Percentiles rank a stretch among this genome's conserved stretches.
phyloP scores from a whole-genome alignment of 2,888 invertebrate species.

The Cyrtodaria siliqua region DNA sequence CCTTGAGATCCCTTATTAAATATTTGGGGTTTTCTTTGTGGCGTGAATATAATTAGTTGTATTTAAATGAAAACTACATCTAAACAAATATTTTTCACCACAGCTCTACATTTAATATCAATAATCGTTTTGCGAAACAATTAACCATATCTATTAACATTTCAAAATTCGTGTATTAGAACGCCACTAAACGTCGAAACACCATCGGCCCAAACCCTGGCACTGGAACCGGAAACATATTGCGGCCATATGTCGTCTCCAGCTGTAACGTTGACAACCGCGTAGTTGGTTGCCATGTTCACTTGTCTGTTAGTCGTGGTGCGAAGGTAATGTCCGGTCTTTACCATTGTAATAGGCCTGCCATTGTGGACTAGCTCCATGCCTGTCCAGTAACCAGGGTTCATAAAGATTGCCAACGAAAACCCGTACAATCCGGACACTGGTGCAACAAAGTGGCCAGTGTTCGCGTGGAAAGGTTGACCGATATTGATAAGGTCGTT shows the following conservation, averaged over 20 bases:
- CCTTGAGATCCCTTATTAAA: too few species aligned
- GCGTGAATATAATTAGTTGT: too few species aligned
- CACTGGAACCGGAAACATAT: conserved; percentile 41
- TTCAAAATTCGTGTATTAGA: conserved; percentile 48
- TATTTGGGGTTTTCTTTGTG: too few species aligned
- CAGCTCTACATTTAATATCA: too few species aligned
- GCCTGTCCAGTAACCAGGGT: conserved; percentile 32
- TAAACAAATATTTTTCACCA: too few species aligned
- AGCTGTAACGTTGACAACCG: conserved; percentile 32
- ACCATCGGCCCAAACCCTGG: conserved; percentile 34
- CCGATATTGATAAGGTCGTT: conserved; percentile 49
- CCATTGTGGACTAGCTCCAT: conserved; percentile 53
- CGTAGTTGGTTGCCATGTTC: conserved; percentile 55
- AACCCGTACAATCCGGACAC: conserved; percentile 51
- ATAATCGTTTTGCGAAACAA: too few species aligned
- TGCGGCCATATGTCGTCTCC: conserved; percentile 55
- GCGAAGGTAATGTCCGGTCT: conserved; percentile 39
- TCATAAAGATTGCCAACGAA: conserved; percentile 41
- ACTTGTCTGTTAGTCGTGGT: conserved; percentile 34
- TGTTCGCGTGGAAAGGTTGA: conserved; percentile 18
- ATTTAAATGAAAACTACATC: too few species aligned
- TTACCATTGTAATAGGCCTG: conserved; percentile 29
- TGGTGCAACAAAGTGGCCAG: conserved; percentile 46
- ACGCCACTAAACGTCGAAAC: conserved; percentile 51
- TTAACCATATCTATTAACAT: too few species aligned